Evolutionary conservation across 2,888 invertebrate species (phyloP).

Genomic region (Pecten maximus): DNA sequence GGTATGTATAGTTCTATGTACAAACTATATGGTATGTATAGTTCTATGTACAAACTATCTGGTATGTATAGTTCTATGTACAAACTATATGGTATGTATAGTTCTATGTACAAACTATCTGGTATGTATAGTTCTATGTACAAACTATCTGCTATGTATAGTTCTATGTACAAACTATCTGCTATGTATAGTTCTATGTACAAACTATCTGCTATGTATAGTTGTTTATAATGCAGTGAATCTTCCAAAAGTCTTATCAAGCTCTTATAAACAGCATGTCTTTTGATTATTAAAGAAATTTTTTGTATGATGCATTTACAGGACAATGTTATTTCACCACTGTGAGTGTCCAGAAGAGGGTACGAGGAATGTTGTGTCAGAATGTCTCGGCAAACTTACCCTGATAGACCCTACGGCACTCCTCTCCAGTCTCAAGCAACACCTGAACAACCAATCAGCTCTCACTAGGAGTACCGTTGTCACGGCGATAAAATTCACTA

Average conservation of each 20-base stretch:
- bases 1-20: slow-evolving; percentile 84
- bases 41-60: too few relatives aligned
- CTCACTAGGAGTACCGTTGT: slow-evolving; percentile 96
- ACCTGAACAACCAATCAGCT: slow-evolving; percentile 77
- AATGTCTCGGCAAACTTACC: slow-evolving; percentile 97
- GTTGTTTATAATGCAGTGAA: too few relatives aligned
- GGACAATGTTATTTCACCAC: slow-evolving; percentile 93
- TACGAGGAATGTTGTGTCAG: slow-evolving; percentile 98
- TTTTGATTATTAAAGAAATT: too few relatives aligned
- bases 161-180: too few relatives aligned
- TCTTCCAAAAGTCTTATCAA: not conserved
- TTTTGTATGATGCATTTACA: slow-evolving; percentile 57
- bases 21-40: not conserved
- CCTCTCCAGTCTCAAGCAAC: slow-evolving; percentile 88
- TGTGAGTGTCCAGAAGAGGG: slow-evolving; percentile 99
- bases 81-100: too few relatives aligned
- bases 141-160: not conserved
- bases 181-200: not conserved
- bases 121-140: slow-evolving; percentile 84
- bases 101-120: slow-evolving; percentile 86
- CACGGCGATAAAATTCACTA: slow-evolving; percentile 98
- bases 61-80: not conserved
- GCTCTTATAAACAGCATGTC: too few relatives aligned
- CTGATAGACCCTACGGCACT: slow-evolving; percentile 94
- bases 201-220: too few relatives aligned